Evolutionary conservation across 2,797 vertebrate genomes (phyloP), one percentile per base, ranked within the genome.

Genomic region (Bradypodion ventrale): DNA sequence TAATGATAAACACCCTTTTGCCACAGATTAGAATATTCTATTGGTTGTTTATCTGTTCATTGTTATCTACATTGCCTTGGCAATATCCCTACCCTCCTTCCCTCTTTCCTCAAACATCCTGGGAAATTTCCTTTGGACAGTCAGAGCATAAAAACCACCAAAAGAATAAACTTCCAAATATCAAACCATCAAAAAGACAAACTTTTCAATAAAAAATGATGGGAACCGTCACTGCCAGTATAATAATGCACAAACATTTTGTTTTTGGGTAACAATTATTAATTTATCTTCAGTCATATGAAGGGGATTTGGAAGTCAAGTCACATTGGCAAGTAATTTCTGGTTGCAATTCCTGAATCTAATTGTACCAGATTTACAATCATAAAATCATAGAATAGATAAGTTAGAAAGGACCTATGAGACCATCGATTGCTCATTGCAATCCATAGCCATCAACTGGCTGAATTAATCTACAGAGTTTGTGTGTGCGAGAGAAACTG

Each of bases 331-430:
- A 83, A 81, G n/a, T 75, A 86, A 76, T 65, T 81, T 83, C 90
- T 85, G 90, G 74, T 77, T 79, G 66, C 60, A 88, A 87, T 65
- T 75, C 88, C 73, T 84, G 65, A 63, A 75, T 75, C 89, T 63
- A 91, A 68, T 73, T 87, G 70, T 70, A 19, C 72, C 87, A 80
- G 91, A 88, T 87, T 92, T 86, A 82, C 69, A 82, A 62, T 83
- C 88, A 85, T n/a, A n/a, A n/a, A 82, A 62, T 83, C 88, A n/a
- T n/a, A n/a, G n/a, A n/a, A n/a, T n/a, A n/a, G n/a, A n/a, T n/a
- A n/a, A n/a, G n/a, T n/a, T n/a, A n/a, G n/a, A n/a, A n/a, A n/a
- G n/a, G n/a, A n/a, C n/a, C n/a, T n/a, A n/a, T n/a, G n/a, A n/a
- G n/a, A n/a, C n/a, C n/a, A n/a, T n/a, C n/a, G n/a, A n/a, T n/a